A percentile compares a stretch with the other conserved stretches of the same genome.
phyloP scores from a whole-genome alignment of 1,140 invertebrate species.

The Drosophila ambigua region DNA sequence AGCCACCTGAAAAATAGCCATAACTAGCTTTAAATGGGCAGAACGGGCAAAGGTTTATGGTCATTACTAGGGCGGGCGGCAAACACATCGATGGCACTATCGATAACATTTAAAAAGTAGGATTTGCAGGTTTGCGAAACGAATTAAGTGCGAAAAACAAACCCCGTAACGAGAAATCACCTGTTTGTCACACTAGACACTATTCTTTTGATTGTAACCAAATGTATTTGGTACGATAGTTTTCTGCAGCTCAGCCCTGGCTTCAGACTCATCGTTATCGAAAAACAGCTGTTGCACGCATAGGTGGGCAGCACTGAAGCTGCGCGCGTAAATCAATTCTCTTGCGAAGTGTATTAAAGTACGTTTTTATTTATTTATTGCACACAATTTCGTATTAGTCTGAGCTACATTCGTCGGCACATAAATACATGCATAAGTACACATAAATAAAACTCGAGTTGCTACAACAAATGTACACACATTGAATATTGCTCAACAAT shows the following conservation, averaged over 20 bases:
- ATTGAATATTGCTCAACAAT: conserved; percentile 59
- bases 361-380: conserved; percentile 61
- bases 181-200: too few species aligned
- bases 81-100: background rate
- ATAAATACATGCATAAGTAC: conserved; percentile 57
- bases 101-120: background rate
- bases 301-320: background rate
- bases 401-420: conserved; percentile 25
- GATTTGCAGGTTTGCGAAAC: too few species aligned
- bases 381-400: conserved; percentile 46
- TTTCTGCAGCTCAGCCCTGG: too few species aligned
- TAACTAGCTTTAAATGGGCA: too few species aligned
- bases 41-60: too few species aligned
- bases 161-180: too few species aligned
- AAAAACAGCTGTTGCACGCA: background rate
- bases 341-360: conserved; percentile 44
- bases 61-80: too few species aligned
- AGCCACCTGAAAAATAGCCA: too few species aligned
- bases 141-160: too few species aligned
- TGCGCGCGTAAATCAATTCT: background rate
- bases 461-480: conserved; percentile 42
- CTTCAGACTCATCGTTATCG: conserved; percentile 3
- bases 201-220: too few species aligned
- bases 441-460: conserved; percentile 57
- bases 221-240: too few species aligned